Evolutionary conservation across 1,140 invertebrate species (phyloP).

Genomic region (Caenorhabditis elegans): WBcel235 BX284605.5:4360001-4360500

Average conservation of each 20-base stretch:
- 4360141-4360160: background rate
- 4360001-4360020: background rate
- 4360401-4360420: too few species aligned
- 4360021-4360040: too few species aligned
- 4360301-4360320: background rate
- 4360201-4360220: background rate
- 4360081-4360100: too few species aligned
- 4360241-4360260: background rate
- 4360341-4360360: background rate
- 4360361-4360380: background rate
- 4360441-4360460: background rate
- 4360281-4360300: too few species aligned
- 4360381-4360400: background rate
- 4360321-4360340: background rate
- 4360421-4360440: too few species aligned
- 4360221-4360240: too few species aligned
- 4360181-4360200: background rate
- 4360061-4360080: background rate
- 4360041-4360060: background rate
- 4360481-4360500: background rate
- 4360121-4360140: conserved; percentile 5
- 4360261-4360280: too few species aligned
- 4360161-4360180: background rate
- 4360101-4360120: background rate
- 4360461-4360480: too few species aligned